Percentiles rank a stretch among this genome's conserved stretches.
phyloP scores from a whole-genome alignment of 2,113 vertebrate species.

The Neolamprologus sp. region DNA sequence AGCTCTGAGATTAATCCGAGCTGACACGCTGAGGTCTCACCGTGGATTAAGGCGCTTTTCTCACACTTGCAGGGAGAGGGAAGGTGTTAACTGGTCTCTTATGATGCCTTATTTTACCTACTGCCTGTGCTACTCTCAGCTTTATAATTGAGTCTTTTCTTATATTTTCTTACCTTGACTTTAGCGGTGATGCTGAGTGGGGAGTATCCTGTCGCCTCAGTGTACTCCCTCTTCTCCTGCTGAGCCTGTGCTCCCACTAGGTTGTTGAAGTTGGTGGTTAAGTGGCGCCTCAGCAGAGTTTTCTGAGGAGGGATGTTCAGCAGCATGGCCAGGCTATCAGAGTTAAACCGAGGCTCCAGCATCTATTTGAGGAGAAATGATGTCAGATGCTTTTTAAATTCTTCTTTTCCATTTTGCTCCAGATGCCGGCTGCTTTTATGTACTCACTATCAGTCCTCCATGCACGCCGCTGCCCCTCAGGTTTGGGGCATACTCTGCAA shows the following conservation, averaged over 20 bases:
- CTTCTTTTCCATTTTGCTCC: neutral
- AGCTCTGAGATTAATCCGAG: neutral
- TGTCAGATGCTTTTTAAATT: neutral
- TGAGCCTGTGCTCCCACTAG: slow-evolving; percentile 86
- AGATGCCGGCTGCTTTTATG: neutral
- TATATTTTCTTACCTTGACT: slow-evolving; percentile 78
- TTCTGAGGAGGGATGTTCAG: slow-evolving; percentile 95
- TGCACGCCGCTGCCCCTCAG: slow-evolving; percentile 95
- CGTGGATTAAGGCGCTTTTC: slow-evolving; percentile 21
- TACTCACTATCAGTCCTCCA: slow-evolving; percentile 90
- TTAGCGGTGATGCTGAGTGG: slow-evolving; percentile 91
- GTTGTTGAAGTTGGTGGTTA: slow-evolving; percentile 85
- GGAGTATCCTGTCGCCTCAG: slow-evolving; percentile 73
- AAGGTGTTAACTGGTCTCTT: neutral
- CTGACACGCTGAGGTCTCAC: slow-evolving; percentile 5
- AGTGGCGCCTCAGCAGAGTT: slow-evolving; percentile 88
- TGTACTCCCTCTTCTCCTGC: slow-evolving; percentile 86
- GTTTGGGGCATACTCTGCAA: slow-evolving; percentile 97
- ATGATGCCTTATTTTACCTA: neutral
- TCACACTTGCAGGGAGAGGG: neutral
- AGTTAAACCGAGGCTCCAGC: slow-evolving; percentile 88
- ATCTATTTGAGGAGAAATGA: slow-evolving; percentile 68
- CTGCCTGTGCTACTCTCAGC: neutral
- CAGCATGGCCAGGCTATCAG: slow-evolving; percentile 89
- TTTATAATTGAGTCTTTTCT: neutral